Evolutionary conservation across 2,797 vertebrate species (phyloP).

Genomic region (Pangasius larnaudii): DNA sequence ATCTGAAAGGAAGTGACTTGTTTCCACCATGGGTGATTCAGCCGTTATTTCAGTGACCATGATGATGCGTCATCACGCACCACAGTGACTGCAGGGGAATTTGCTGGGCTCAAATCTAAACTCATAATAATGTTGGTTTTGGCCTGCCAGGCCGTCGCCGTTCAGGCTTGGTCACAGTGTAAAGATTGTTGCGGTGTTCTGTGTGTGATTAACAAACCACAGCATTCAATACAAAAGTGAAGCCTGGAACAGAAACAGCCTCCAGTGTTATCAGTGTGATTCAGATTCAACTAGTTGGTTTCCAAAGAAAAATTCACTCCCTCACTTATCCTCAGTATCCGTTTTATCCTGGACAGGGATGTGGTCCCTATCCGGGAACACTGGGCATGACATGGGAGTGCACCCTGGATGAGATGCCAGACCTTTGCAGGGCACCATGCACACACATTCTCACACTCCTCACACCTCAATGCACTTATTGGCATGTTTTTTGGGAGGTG

Average conservation of each 20-base stretch:
- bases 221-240: not conserved
- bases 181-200: conserved; percentile 24
- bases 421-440: not conserved
- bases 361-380: not conserved
- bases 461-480: not conserved
- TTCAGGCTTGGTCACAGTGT: conserved; percentile 35
- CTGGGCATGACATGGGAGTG: not conserved
- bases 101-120: conserved; percentile 41
- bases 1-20: conserved; percentile 72
- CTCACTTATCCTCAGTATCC: not conserved
- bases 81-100: conserved; percentile 66
- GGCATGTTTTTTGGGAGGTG: not conserved
- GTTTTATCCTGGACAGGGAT: not conserved
- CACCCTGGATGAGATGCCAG: not conserved
- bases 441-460: not conserved
- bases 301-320: not conserved
- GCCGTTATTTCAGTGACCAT: conserved; percentile 67
- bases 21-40: conserved; percentile 73
- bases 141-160: conserved; percentile 16
- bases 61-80: conserved; percentile 61
- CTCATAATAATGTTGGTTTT: conserved; percentile 41
- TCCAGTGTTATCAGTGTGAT: not conserved
- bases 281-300: not conserved
- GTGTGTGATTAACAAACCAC: conserved; percentile 33
- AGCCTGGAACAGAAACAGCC: not conserved